Evolutionary conservation across 1,140 invertebrate genomes (phyloP), one percentile per base, ranked within the genome.

Genomic region (Drosophila micromelanica): DNA sequence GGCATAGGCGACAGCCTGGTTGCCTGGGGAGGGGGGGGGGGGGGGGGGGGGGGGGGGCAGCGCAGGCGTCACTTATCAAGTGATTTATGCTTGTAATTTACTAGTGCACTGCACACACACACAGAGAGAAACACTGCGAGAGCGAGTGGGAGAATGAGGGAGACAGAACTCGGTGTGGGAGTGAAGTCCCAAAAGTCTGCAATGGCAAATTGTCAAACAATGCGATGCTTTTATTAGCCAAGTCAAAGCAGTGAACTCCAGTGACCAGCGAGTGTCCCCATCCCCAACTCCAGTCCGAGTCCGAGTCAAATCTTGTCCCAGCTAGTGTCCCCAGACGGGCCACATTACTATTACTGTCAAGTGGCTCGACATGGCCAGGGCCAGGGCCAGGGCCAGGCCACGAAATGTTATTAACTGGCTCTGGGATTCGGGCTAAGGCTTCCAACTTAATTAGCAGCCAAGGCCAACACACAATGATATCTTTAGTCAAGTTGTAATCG

Each of bases 51-150:
- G n/a, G n/a, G n/a, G 23, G 52, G 54, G 17, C 27, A 69, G 59
- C 42, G 64, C 54, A 74, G 64, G 62, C 73, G 68, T 78, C 76
- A 78, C 76, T 78, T 78, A 78, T 78, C 76, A 78, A 75, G 76
- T 78, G 76, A 78, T 78, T 78, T 78, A 78, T 78, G 72, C 67
- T 65, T 71, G 76, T 78, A 78, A 78, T 78, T 78, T 78, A 78
- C 60, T 78, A 75, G 71, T 70, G 64, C 65, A 70, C 38, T 46
- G 27, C 17, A 46, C 57, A 52, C 20, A 9, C n/a, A 40, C 17
- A 46, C 57, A 52, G 13, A 9, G 17, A 40, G 8, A 48, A 38
- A 63, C 7, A 38, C 20, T 48, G 5, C 23, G 30, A 42, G 45
- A 67, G 7, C 15, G 37, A 11, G 32, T 1, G 9, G 4, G 15